A percentile compares a stretch with the other conserved stretches of the same genome.
These are phyloP conservation scores for Macropis europaea DNA, from an alignment of 2,888 invertebrate genomes.

Conservation along the genomic window DNA sequence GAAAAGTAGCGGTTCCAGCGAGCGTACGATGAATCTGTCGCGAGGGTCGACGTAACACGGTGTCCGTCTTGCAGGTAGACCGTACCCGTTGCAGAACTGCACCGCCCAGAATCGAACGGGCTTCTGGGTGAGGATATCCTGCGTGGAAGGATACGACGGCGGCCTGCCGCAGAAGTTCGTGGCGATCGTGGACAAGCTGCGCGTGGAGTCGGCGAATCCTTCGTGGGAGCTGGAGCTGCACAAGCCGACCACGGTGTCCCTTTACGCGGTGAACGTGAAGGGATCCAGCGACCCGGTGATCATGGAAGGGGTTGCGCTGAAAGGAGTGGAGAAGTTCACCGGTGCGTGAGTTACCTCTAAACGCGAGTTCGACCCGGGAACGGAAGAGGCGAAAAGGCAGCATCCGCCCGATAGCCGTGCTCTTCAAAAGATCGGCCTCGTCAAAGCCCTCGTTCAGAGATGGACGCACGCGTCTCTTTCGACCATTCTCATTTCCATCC, in stretches of 20 bases:
- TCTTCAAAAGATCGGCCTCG: not conserved
- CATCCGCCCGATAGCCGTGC: not conserved
- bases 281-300: conserved; percentile 92
- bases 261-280: conserved; percentile 93
- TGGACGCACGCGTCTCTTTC: too few relatives aligned
- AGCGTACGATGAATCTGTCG: too few relatives aligned
- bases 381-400: not conserved
- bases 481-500: too few relatives aligned
- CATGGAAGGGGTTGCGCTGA: conserved; percentile 91
- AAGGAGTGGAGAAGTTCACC: conserved; percentile 86
- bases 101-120: conserved; percentile 92
- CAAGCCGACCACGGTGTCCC: conserved; percentile 82
- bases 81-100: conserved; percentile 93
- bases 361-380: not conserved
- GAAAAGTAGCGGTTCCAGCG: too few relatives aligned
- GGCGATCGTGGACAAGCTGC: conserved; percentile 73
- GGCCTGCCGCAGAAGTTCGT: conserved; percentile 93
- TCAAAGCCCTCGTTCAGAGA: not conserved
- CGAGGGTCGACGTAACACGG: too few relatives aligned
- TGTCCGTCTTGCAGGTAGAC: conserved; percentile 85
- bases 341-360: conserved; percentile 66
- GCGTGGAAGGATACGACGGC: conserved; percentile 93
- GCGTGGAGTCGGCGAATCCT: conserved; percentile 73
- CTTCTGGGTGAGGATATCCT: conserved; percentile 92
- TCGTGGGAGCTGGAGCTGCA: conserved; percentile 77